Percentiles rank a stretch among this genome's conserved stretches.
These are phyloP conservation scores for Nerophis ophidion DNA, from an alignment of 2,113 vertebrate species.

Conservation along the genomic window DNA sequence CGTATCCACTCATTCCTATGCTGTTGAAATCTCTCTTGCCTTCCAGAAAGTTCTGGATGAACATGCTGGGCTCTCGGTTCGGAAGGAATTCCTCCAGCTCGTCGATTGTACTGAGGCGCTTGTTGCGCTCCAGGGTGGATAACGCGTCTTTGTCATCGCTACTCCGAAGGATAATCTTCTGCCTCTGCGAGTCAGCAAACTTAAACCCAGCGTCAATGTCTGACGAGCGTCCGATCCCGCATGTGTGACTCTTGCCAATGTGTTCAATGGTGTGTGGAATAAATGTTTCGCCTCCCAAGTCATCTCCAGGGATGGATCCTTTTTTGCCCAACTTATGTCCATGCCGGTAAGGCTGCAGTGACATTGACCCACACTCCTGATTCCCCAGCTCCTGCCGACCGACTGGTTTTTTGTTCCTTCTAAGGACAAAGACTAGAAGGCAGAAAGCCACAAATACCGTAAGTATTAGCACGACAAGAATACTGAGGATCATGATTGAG, in stretches of 20 bases:
- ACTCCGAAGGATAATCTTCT: constrained; percentile 87
- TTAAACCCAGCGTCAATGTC: constrained; percentile 87
- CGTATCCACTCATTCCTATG: constrained; percentile 95
- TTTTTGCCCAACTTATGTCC: constrained; percentile 86
- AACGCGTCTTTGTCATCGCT: constrained; percentile 84
- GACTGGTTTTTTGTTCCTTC: constrained; percentile 89
- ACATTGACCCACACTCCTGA: constrained; percentile 88
- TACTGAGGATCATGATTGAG: constrained; percentile 95
- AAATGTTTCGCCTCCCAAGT: constrained; percentile 85
- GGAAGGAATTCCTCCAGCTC: constrained; percentile 96
- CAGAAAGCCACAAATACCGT: constrained; percentile 98
- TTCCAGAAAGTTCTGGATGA: constrained; percentile 94
- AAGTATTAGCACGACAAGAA: constrained; percentile 92
- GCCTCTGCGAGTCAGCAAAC: constrained; percentile 86
- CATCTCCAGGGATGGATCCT: constrained; percentile 67
- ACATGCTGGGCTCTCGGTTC: constrained; percentile 89
- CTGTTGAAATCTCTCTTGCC: constrained; percentile 95
- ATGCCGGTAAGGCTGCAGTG: constrained; percentile 84
- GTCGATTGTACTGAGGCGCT: constrained; percentile 97
- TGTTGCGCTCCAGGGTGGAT: constrained; percentile 84
- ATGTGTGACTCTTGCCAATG: constrained; percentile 93
- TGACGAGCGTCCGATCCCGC: constrained; percentile 77
- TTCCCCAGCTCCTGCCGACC: constrained; percentile 87
- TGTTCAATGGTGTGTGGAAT: constrained; percentile 97
- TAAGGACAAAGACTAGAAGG: constrained; percentile 91